Conservation (phyloP, 2,888 invertebrate species). For the Napeogenes inachia region DNA sequence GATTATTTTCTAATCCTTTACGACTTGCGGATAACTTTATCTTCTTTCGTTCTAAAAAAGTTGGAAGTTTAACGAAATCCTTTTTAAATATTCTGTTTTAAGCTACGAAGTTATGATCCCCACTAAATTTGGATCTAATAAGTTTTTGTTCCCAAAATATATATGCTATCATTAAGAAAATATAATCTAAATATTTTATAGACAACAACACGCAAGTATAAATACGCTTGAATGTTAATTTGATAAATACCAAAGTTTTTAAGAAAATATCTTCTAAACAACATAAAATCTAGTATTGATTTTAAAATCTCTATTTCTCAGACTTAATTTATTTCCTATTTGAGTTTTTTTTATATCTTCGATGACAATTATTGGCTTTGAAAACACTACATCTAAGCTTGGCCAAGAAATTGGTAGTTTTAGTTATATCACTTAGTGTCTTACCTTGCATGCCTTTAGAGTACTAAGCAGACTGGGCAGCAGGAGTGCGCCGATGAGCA, state of each 20-base stretch:
- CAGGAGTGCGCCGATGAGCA: slow-evolving; percentile 78
- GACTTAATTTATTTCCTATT: no score
- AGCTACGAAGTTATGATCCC: not conserved
- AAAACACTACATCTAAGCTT: no score
- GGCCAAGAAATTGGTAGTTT: no score
- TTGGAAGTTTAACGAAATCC: not conserved
- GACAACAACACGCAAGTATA: no score
- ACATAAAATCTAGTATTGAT: no score
- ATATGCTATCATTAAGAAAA: not conserved
- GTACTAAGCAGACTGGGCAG: slow-evolving; percentile 79
- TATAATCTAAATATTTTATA: no score
- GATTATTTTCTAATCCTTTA: slow-evolving; percentile 11
- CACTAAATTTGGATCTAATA: not conserved
- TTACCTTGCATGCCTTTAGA: slow-evolving; percentile 75
- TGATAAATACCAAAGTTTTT: no score
- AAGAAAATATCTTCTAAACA: no score
- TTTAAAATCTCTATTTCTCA: no score
- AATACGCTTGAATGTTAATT: no score
- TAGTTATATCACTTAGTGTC: not conserved
- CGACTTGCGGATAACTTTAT: not conserved
- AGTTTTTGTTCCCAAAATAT: not conserved
- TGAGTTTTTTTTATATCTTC: no score
- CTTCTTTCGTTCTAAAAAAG: slow-evolving; percentile 1
- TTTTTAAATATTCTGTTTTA: slow-evolving; percentile 2
- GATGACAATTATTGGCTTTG: no score